Evolutionary conservation across 2,113 vertebrate genomes (phyloP), one percentile per base, ranked within the genome.

Genomic region (Chaetodon trifascialis): DNA sequence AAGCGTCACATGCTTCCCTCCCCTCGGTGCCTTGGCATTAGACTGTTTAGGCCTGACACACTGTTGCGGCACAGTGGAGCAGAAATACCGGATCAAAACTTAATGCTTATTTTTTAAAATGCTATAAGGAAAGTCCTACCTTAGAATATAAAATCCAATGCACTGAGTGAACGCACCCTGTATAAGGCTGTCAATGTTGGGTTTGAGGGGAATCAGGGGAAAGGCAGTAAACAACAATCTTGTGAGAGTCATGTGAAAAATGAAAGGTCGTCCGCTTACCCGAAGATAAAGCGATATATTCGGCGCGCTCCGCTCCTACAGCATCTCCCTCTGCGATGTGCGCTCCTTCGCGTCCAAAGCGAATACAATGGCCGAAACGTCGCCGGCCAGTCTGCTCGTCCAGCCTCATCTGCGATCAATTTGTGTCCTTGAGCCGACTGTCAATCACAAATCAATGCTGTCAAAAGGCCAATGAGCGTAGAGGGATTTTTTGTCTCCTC

Each of bases 251-350:
- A 83, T 62, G 65, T 25, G 78, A 51, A 51, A 15, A 62, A 36
- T 1, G 2, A 69, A 67, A 59, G 4, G 3, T 16, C 38, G 4
- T 34, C 36, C 36, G 58, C 90, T 91, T 80, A 92, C 91, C 89
- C 42, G 44, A 34, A 38, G 58, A 47, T 64, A 2, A 55, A 8
- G 21, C 4, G 54, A 1, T 65, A 1, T 30, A 1, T 44, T 58
- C 42, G 16, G 19, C 7, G 23, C 11, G 5, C 58, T 44, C n/a
- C 11, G 30, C 55, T 71, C 67, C 60, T 58, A 59, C 17, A n/a
- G 49, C 54, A 77, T 58, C 19, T 44, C 21, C 19, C 44, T 73
- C 23, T 4, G 60, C n/a, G 5, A 12, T 16, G 19, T 1, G n/a
- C 2, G 44, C 1, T 11, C 4, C 17, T n/a, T 19, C 25, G 12